Evolutionary conservation across 2,113 vertebrate genomes (phyloP), one percentile per base, ranked within the genome.

Genomic region (Sturnira hondurensis): DNA sequence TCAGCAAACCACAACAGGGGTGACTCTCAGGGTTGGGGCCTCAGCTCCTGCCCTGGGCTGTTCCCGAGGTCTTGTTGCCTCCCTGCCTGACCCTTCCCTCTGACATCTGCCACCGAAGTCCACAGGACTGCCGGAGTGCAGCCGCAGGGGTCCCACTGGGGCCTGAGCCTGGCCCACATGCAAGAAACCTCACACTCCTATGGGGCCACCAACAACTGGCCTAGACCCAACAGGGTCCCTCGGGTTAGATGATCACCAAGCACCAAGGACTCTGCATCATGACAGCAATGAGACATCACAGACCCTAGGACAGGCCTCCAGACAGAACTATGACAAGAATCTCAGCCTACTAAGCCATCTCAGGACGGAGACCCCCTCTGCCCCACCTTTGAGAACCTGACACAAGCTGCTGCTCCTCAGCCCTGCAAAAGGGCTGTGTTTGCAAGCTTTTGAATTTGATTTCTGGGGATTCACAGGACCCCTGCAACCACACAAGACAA

Each of bases 311-410:
- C n/a, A 14, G 54, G 54, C n/a, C 77, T 54, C 11, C 3, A 14
- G 28, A 58, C 54, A 84, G 71, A 86, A 47, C 45, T n/a, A 22
- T 3, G 47, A 19, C 7, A 47, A 73, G 50, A 78, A 24, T 19
- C 13, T 26, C 58, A 71, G 73, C 9, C 68, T 52, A 52, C 33
- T 47, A 50, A 61, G 24, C 12, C 45, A 50, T 54, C 71, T 56
- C 13, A 20, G 63, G 13, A 56, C 56, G 36, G 28, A 31, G 41
- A 3, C 54, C 1, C 26, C 22, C 36, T 24, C 77, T 26, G 1
- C 15, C 43, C 73, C 50, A 45, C 3, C 68, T 85, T 22, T 89
- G 80, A 89, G 80, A 86, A 70, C 54, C n/a, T 74, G 33, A 47
- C 43, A 54, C 58, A 61, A 90, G n/a, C 47, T 47, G 47, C 2